Conservation (phyloP, 2,113 vertebrate genomes). For the Fukomys damarensis region DNA sequence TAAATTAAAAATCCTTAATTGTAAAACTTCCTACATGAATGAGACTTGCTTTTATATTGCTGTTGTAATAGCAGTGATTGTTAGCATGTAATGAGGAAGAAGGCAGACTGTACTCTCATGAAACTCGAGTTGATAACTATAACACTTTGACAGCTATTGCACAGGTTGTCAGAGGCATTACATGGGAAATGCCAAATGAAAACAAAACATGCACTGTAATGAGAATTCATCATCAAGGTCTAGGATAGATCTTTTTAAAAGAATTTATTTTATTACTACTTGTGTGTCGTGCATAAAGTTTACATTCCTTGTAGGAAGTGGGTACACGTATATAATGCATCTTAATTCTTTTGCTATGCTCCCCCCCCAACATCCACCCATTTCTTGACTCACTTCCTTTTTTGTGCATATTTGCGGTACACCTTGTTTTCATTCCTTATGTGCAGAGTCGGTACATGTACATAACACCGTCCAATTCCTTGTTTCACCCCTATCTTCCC, state of each 20-base stretch:
- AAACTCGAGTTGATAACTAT: not conserved
- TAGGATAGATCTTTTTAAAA: not conserved
- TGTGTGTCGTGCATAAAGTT: not conserved
- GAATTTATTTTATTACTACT: not conserved
- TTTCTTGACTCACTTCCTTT: not conserved
- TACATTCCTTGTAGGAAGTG: not conserved
- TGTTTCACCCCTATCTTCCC: not conserved
- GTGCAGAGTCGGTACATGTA: too few species aligned
- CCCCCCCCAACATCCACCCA: not conserved
- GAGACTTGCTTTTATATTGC: not conserved
- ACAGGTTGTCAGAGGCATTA: not conserved
- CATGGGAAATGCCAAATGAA: not conserved
- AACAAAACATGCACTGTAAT: not conserved
- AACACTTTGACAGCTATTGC: not conserved
- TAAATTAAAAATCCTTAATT: not conserved
- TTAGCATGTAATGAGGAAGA: not conserved
- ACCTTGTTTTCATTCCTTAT: not conserved
- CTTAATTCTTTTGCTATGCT: not conserved
- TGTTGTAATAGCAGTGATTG: not conserved
- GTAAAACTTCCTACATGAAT: not conserved
- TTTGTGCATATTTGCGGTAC: not conserved
- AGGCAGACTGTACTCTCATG: not conserved
- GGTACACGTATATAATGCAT: not conserved
- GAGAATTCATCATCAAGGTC: not conserved
- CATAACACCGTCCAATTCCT: not conserved